Evolutionary conservation across 1,140 invertebrate species (phyloP).

Genomic region (Aphelinus atriplicis): DNA sequence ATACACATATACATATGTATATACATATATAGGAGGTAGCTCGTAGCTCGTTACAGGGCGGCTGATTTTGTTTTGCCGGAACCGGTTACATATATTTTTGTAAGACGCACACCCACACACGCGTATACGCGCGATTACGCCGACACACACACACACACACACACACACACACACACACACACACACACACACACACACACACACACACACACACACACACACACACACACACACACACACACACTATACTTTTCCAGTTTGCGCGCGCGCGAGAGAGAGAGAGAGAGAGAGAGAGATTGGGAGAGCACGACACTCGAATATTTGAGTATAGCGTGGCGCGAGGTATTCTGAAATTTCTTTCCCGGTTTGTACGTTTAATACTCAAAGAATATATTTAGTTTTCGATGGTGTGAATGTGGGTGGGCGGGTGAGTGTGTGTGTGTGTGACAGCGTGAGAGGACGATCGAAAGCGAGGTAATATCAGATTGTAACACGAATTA

Average conservation of each 20-base stretch:
- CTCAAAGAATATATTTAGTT: constrained; percentile 31
- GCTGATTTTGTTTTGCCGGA: constrained; percentile 31
- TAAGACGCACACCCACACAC: constrained; percentile 16
- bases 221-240: too few species aligned
- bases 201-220: too few species aligned
- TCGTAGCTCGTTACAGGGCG: constrained; percentile 23
- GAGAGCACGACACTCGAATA: too few species aligned
- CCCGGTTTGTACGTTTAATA: constrained; percentile 25
- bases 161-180: too few species aligned
- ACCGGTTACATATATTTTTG: constrained; percentile 36
- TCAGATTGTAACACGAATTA: not conserved
- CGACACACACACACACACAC: not conserved
- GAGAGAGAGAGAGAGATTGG: too few species aligned
- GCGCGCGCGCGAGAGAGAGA: too few species aligned
- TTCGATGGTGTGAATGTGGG: not conserved
- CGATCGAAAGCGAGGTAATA: not conserved
- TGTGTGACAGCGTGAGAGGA: not conserved
- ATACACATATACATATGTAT: too few species aligned
- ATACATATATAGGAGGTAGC: not conserved
- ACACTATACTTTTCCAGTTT: too few species aligned
- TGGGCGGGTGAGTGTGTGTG: too few species aligned
- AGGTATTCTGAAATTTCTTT: constrained; percentile 32
- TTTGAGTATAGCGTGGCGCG: not conserved
- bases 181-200: too few species aligned
- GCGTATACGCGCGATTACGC: not conserved